These are phyloP conservation scores for Neodontobutis hainanensis DNA, from an alignment of 2,113 vertebrate species.

Conservation along the genomic window DNA sequence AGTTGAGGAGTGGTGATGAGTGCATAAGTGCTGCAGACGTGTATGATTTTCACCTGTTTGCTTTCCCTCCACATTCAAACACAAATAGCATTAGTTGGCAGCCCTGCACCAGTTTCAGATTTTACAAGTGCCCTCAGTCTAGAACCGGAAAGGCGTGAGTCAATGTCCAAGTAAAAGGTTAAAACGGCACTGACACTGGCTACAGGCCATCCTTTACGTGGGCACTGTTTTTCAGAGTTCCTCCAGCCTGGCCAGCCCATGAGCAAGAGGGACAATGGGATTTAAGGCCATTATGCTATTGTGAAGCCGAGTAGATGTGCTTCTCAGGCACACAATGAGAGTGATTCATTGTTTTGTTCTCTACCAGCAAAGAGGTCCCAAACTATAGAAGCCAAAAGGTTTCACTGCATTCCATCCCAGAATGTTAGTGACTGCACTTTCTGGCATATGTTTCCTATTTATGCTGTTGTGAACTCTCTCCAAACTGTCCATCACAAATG, in stretches of 20 bases:
- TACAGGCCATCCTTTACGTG: neutral
- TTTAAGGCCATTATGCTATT: neutral
- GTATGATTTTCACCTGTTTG: slow-evolving; percentile 23
- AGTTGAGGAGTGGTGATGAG: slow-evolving; percentile 33
- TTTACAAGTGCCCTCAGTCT: neutral
- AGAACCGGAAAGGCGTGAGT: neutral
- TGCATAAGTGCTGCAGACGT: neutral
- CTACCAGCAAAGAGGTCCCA: neutral
- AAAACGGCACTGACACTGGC: neutral
- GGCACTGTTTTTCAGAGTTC: neutral
- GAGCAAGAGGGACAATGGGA: neutral
- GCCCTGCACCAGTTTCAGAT: neutral
- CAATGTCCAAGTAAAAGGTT: slow-evolving; percentile 4
- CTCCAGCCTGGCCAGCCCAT: neutral
- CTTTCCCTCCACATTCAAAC: slow-evolving; percentile 3
- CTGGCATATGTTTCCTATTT: neutral
- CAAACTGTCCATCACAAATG: slow-evolving; percentile 12
- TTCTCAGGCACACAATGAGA: slow-evolving; percentile 7
- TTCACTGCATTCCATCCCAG: neutral
- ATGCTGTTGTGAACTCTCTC: slow-evolving; percentile 1
- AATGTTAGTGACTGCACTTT: neutral
- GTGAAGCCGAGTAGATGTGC: neutral
- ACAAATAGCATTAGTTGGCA: neutral
- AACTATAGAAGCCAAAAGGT: neutral
- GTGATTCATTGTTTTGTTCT: slow-evolving; percentile 6